A percentile compares a stretch with the other conserved stretches of the same genome.
These are phyloP conservation scores for Resseliella maxima DNA, from an alignment of 2,888 invertebrate species.

Conservation along the genomic window DNA sequence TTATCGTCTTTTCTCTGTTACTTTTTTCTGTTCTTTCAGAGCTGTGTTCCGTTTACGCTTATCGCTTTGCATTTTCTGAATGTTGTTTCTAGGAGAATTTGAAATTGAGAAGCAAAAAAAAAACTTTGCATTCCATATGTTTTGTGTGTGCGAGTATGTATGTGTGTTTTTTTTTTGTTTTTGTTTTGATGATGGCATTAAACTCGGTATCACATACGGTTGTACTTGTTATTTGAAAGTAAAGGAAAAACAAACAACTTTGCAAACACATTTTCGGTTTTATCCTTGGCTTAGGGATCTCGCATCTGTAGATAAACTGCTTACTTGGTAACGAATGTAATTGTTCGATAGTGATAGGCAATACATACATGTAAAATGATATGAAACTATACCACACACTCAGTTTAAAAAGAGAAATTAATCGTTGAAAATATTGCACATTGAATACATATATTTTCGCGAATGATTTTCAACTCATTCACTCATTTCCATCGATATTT, in stretches of 20 bases:
- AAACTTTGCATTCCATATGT: neutral
- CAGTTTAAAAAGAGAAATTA: no score
- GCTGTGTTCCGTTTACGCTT: no score
- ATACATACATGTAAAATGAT: neutral
- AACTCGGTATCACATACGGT: neutral
- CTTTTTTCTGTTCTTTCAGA: no score
- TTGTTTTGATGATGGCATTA: neutral
- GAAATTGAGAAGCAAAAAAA: neutral
- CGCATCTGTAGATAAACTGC: neutral
- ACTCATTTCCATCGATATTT: no score
- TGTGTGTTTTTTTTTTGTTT: no score
- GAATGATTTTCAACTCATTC: no score
- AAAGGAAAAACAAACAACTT: constrained; percentile 17
- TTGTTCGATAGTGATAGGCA: neutral
- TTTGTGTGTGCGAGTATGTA: neutral
- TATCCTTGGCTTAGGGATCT: neutral
- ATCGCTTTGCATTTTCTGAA: neutral
- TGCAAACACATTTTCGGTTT: constrained; percentile 20
- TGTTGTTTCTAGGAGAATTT: neutral
- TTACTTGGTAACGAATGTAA: neutral
- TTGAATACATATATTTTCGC: no score
- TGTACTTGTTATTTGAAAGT: constrained; percentile 25
- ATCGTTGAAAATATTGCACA: no score
- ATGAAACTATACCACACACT: no score
- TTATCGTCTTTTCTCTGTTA: no score